phyloP scores from a whole-genome alignment of 2,797 vertebrate species.

The Halcyon badia region DNA sequence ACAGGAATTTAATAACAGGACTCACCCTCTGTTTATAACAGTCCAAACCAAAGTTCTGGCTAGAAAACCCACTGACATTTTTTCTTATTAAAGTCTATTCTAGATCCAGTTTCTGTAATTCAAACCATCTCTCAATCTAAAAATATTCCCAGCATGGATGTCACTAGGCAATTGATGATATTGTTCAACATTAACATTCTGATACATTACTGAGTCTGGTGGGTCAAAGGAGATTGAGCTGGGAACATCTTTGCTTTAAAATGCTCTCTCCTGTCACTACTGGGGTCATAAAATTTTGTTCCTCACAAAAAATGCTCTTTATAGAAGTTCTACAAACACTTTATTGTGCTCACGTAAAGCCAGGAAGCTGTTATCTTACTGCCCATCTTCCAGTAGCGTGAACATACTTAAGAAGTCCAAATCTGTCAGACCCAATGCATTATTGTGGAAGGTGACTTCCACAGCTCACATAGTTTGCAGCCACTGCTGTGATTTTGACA shows the following conservation, averaged over 20 bases:
- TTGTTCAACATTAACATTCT: neutral
- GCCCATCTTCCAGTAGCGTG: neutral
- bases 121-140: slow-evolving; percentile 53
- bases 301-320: neutral
- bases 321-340: neutral
- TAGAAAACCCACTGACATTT: neutral
- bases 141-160: neutral
- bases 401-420: neutral
- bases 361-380: neutral
- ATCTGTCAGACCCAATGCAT: neutral
- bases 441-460: neutral
- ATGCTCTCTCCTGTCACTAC: slow-evolving; percentile 1
- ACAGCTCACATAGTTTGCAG: neutral
- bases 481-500: neutral
- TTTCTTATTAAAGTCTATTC: neutral
- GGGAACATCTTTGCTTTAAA: slow-evolving; percentile 41
- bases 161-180: neutral
- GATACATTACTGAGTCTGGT: neutral
- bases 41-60: slow-evolving; percentile 7
- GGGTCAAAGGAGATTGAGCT: slow-evolving; percentile 30
- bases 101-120: slow-evolving; percentile 44
- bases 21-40: neutral
- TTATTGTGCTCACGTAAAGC: neutral
- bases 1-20: neutral
- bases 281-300: slow-evolving; percentile 40